Conservation (phyloP, 2,888 invertebrate species). For the Drosophila mimetica region DNA sequence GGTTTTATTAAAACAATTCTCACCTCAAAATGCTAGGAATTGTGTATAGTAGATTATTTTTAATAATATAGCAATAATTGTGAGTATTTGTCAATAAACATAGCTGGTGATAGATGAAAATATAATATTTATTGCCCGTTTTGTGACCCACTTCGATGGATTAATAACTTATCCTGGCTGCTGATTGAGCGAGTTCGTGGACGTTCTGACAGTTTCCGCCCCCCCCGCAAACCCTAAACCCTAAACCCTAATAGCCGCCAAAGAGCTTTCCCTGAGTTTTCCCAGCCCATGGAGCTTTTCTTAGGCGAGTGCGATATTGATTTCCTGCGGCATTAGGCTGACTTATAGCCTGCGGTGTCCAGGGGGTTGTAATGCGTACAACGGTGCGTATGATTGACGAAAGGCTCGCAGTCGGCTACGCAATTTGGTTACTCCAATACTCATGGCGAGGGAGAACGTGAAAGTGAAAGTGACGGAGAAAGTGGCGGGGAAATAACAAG, state of each 20-base stretch:
- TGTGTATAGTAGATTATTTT: too few relatives aligned
- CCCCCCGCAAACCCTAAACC: neutral
- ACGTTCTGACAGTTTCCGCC: neutral
- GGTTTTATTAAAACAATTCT: too few relatives aligned
- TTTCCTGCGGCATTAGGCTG: constrained; percentile 30
- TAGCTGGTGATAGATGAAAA: neutral
- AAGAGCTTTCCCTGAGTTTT: constrained; percentile 4
- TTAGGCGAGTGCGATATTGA: constrained; percentile 23
- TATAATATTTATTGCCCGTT: constrained; percentile 3
- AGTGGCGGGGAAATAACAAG: constrained; percentile 15
- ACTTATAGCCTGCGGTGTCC: constrained; percentile 27
- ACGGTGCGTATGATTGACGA: constrained; percentile 42
- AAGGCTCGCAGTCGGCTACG: constrained; percentile 23
- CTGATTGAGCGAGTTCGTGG: constrained; percentile 11
- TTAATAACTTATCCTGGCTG: constrained; percentile 10
- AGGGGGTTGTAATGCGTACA: constrained; percentile 27
- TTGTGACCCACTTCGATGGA: constrained; percentile 3
- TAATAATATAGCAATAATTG: neutral
- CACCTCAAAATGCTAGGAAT: too few relatives aligned
- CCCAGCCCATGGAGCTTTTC: constrained; percentile 13
- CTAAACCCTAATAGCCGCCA: neutral
- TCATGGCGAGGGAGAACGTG: too few relatives aligned
- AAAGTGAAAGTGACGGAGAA: constrained; percentile 2
- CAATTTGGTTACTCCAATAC: constrained; percentile 36
- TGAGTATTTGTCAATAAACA: neutral